Base-by-base conservation (phyloP, 2,888 invertebrate genomes). In the Synergus gifuensis region DNA sequence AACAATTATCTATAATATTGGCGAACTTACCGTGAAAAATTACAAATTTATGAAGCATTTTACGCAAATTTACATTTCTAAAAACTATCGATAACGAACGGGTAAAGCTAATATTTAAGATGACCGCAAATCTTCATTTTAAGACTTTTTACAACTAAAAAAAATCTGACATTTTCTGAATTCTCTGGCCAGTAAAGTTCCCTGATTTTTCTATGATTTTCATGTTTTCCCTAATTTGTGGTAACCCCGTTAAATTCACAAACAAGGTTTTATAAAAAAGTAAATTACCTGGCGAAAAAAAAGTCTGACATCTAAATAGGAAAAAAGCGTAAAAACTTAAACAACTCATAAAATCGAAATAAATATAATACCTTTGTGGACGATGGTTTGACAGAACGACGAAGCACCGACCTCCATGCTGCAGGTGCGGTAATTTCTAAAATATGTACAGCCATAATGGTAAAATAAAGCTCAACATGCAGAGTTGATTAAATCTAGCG, bases 351-450 rank as follows among this genome's bases (percentile, higher is more conserved):
- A 88, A 85, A 80, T 81, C 85, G 86, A 83, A 83, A 85, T 82
- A 82, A 79, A 81, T 85, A 86, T 85, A 89, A 87, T 90, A 91
- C 91, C 91, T 91, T 91, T 77, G 83, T 81, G 76, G 87, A 84
- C 87, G 89, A 85, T 85, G 87, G 89, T 85, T 92, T 89, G 88
- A 90, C 86, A 85, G 90, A 89, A 86, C 91, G 92, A 86, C 90
- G 92, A 85, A 92, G 90, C 86, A 91, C 89, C 87, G 92, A 92
- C 88, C 91, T 90, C 92, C 92, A 92, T 92, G 91, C 90, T 87
- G 90, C 89, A 86, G 91, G 90, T 89, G 89, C 88, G 87, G 90
- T 89, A 89, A 89, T 88, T 83, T 91, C 92, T 92, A 91, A 90
- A 91, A 91, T 89, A 88, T 87, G 81, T 88, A 88, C 86, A 89